Conservation (phyloP, 2,113 vertebrate species). For the Suricata suricatta region DNA sequence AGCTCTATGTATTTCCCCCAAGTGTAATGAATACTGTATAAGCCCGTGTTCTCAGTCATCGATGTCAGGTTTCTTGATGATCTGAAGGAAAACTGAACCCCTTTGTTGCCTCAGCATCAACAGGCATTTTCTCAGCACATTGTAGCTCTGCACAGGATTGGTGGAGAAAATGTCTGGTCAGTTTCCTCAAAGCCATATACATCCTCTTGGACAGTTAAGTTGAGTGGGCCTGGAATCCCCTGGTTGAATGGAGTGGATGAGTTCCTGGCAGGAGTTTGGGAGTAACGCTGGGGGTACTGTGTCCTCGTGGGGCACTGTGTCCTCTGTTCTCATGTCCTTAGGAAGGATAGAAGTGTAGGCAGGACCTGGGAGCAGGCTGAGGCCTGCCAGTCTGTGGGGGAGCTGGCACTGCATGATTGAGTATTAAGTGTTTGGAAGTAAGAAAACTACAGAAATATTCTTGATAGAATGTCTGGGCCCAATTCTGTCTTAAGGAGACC, state of each 20-base stretch:
- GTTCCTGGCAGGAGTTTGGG: neutral
- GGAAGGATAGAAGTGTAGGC: no score
- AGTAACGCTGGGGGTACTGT: neutral
- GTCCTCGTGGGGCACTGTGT: no score
- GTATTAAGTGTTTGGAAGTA: neutral
- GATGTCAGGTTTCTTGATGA: neutral
- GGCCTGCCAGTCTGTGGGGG: neutral
- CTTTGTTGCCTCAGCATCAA: neutral
- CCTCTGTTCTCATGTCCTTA: no score
- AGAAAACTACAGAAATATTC: neutral
- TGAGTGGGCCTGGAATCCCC: fast-evolving
- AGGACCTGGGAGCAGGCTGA: fast-evolving
- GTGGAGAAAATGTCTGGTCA: neutral
- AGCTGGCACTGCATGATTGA: no score
- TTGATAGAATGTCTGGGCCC: neutral
- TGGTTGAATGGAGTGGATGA: neutral
- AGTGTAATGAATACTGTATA: no score
- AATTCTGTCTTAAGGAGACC: neutral
- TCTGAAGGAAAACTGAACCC: neutral
- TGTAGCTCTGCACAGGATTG: neutral
- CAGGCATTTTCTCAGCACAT: neutral
- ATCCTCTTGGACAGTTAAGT: neutral
- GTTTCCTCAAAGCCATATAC: neutral
- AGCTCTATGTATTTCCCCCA: neutral
- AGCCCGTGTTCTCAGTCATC: neutral